Evolutionary conservation across 2,888 invertebrate genomes (phyloP), one percentile per base, ranked within the genome.

Genomic region (Polydrusus pterygomalis): DNA sequence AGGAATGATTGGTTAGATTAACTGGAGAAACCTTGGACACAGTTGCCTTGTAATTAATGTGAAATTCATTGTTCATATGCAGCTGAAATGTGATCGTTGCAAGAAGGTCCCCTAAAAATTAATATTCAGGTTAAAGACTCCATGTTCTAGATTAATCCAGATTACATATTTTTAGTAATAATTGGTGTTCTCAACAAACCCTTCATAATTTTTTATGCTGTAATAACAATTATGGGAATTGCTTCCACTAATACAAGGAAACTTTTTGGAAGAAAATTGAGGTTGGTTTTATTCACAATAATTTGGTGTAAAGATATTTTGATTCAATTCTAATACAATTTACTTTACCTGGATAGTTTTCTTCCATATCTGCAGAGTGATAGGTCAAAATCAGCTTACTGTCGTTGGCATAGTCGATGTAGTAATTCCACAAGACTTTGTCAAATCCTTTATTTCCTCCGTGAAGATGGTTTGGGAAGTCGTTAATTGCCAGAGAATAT

Each of bases 1-100:
- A 98, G 0, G 95, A 92, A 84, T 97, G 94, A 86, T 95, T 95
- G 63, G 96, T 96, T 71, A 98, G 88, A 87, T 96, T 97, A 75
- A 98, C 89, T 9, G 94, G 92, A 0, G 97, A 97, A 0, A 95
- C 91, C 84, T 94, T 94, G 5, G 92, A 93, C 1, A 94, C 91
- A 3, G 91, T 91, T 17, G 95, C 96, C 79, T 89, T 91, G 90
- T 95, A 96, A 77, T 92, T 90, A 5, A 98, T 91, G 70, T 90
- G 88, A 47, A 98, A 89, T 76, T 92, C 91, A 84, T 96, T 95
- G 78, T 94, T 91, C 20, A 91, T 91, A 6, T 91, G 92, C 20
- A 97, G 89, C 79, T 91, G 90, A 84, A 94, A 97, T 0, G 89
- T 89, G 0, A 94, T 91, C 51, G 92, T 92, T 0, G 92, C 92